phyloP scores from a whole-genome alignment of 92 coral and sea anemone genomes.

The Muricea muricata region DNA sequence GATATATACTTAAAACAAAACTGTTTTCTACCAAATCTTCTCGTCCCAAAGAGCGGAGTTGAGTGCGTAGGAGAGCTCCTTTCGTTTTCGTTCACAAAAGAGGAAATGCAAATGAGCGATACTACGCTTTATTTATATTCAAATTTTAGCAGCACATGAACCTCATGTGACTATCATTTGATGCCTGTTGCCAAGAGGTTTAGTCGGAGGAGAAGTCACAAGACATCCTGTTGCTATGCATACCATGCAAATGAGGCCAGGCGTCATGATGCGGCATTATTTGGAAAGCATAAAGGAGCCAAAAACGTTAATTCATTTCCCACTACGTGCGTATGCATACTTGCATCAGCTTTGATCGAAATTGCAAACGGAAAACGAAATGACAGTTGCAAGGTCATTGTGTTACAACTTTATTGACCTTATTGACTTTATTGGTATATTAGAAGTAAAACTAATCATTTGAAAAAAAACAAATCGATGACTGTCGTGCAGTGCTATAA shows the following conservation, averaged over 20 bases:
- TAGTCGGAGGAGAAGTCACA: too few species aligned
- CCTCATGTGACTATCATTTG: conserved; percentile 17
- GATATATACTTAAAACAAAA: too few species aligned
- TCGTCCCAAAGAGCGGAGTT: too few species aligned
- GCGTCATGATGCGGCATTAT: not conserved
- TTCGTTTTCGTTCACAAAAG: too few species aligned
- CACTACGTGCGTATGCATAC: not conserved
- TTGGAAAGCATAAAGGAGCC: too few species aligned
- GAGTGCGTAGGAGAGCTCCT: too few species aligned
- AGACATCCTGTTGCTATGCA: conserved; percentile 15
- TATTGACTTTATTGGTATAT: too few species aligned
- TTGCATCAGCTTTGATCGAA: conserved; percentile 10
- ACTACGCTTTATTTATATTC: not conserved
- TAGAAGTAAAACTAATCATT: too few species aligned
- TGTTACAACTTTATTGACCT: not conserved
- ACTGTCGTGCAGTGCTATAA: too few species aligned
- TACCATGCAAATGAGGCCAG: not conserved
- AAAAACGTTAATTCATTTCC: too few species aligned
- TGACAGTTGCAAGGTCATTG: not conserved
- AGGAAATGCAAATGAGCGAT: too few species aligned
- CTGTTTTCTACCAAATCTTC: not conserved
- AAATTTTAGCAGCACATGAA: not conserved
- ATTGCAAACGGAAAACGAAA: conserved; percentile 21
- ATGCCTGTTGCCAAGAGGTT: not conserved
- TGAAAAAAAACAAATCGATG: too few species aligned